Evolutionary conservation across 1,140 invertebrate species (phyloP).

Genomic region (Aphidius ervi): DNA sequence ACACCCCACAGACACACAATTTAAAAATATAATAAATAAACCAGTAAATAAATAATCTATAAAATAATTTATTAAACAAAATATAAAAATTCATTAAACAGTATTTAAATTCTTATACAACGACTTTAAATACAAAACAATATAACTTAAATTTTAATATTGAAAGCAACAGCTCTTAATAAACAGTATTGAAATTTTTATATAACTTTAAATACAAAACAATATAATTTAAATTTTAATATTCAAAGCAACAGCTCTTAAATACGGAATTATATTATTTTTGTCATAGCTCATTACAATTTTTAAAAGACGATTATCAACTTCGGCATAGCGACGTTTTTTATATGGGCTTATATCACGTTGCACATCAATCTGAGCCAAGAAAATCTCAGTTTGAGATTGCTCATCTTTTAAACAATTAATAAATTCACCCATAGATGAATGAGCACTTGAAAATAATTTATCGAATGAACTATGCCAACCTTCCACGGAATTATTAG

Average conservation of each 20-base stretch:
- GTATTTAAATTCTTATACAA: no score
- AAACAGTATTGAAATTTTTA: no score
- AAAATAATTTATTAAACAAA: no score
- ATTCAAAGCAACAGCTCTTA: slow-evolving; percentile 2
- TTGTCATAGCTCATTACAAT: neutral
- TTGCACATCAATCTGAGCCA: neutral
- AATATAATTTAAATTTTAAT: neutral
- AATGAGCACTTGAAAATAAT: neutral
- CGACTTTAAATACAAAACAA: no score
- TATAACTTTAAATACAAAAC: no score
- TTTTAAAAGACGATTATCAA: neutral
- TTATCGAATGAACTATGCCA: slow-evolving; percentile 7
- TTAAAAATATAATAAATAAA: no score
- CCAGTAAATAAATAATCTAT: no score
- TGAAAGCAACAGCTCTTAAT: neutral
- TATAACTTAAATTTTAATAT: neutral
- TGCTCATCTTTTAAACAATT: neutral
- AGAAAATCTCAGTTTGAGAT: neutral
- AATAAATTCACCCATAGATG: neutral
- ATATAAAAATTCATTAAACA: no score
- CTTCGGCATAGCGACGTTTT: neutral
- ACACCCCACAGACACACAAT: no score
- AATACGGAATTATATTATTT: neutral
- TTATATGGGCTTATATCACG: neutral
- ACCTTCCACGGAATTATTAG: slow-evolving; percentile 1